These are phyloP conservation scores for Xenopus borealis DNA, from an alignment of 2,113 vertebrate species.

Conservation along the genomic window DNA sequence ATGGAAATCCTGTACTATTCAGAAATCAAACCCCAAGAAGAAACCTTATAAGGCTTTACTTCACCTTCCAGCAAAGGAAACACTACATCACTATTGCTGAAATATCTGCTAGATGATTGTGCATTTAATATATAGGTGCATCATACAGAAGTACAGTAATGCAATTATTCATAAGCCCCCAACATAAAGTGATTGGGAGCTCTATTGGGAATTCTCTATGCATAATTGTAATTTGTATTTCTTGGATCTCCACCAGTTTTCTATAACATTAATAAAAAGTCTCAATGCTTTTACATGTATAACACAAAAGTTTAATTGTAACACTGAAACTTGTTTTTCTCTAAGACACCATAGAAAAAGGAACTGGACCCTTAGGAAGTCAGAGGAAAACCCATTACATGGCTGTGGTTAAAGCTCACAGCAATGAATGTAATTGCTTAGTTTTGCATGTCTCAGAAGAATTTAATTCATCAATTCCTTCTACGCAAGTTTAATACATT, in stretches of 20 bases:
- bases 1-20: too few species aligned
- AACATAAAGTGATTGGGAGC: not conserved
- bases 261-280: conserved; percentile 19
- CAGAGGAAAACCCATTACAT: conserved; percentile 8
- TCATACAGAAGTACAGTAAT: too few species aligned
- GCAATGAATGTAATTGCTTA: not conserved
- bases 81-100: too few species aligned
- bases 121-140: too few species aligned
- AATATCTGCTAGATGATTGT: too few species aligned
- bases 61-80: too few species aligned
- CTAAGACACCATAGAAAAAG: conserved; percentile 20
- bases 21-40: too few species aligned
- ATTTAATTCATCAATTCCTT: conserved; percentile 3
- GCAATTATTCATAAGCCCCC: not conserved
- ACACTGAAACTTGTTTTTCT: conserved; percentile 7
- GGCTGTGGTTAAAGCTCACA: conserved; percentile 13
- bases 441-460: not conserved
- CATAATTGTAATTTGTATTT: not conserved
- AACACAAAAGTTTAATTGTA: conserved; percentile 22
- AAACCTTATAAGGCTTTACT: too few species aligned
- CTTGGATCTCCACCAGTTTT: conserved; percentile 7
- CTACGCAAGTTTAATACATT: not conserved
- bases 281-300: conserved; percentile 15
- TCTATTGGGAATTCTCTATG: conserved; percentile 7
- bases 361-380: not conserved